Percentiles rank a stretch among this genome's conserved stretches.
Conservation (phyloP, 2,888 invertebrate genomes). For the Drosophila colorata region DNA sequence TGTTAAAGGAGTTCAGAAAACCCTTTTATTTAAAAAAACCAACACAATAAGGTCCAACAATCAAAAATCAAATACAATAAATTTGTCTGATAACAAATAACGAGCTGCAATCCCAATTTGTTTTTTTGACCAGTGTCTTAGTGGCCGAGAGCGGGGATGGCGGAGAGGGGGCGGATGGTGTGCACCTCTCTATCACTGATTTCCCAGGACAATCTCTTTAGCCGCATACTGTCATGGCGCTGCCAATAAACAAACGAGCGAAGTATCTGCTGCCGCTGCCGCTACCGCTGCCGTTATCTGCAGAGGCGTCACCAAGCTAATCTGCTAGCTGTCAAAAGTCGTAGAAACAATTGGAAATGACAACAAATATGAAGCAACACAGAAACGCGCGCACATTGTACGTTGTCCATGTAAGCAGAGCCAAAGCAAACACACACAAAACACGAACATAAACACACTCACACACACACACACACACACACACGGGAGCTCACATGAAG, state of each 20-base stretch:
- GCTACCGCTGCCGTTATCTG: slow-evolving; percentile 29
- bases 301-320: slow-evolving; percentile 71
- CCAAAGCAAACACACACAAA: slow-evolving; percentile 47
- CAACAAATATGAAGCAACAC: slow-evolving; percentile 72
- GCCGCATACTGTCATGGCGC: slow-evolving; percentile 24
- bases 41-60: not conserved
- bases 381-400: slow-evolving; percentile 22
- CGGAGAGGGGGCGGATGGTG: not conserved
- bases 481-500: no score
- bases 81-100: slow-evolving; percentile 27
- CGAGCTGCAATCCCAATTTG: slow-evolving; percentile 21
- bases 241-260: slow-evolving; percentile 25
- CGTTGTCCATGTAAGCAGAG: slow-evolving; percentile 44
- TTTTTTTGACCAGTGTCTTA: not conserved
- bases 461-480: slow-evolving; percentile 4
- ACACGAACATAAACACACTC: slow-evolving; percentile 8
- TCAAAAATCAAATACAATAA: slow-evolving; percentile 18
- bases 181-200: slow-evolving; percentile 44
- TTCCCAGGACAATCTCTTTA: slow-evolving; percentile 59
- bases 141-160: not conserved
- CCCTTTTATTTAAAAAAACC: no score
- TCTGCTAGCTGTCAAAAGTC: slow-evolving; percentile 76
- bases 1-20: no score
- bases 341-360: slow-evolving; percentile 76
- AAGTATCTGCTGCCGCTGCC: slow-evolving; percentile 5